Conservation (phyloP, 1,140 invertebrate species). For the Caenorhabditis latens region DNA sequence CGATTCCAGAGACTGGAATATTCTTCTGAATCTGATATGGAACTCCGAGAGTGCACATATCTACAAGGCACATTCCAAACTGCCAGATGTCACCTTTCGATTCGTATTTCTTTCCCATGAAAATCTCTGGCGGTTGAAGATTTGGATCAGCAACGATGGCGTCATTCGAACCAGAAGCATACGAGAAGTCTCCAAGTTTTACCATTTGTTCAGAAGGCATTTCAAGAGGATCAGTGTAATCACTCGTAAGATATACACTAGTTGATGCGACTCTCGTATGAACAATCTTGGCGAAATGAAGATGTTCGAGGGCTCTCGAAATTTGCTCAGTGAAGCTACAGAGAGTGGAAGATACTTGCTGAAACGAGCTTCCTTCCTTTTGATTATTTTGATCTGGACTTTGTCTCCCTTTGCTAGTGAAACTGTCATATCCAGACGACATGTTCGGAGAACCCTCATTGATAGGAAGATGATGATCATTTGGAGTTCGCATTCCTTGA, state of each 20-base stretch:
- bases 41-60: neutral
- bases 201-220: neutral
- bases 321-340: neutral
- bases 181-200: neutral
- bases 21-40: too few species aligned
- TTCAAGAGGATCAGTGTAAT: slow-evolving; percentile 3
- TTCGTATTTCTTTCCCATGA: neutral
- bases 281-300: neutral
- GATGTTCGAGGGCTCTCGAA: neutral
- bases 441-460: neutral
- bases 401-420: neutral
- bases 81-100: slow-evolving; percentile 35
- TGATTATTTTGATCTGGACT: neutral
- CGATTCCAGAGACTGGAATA: neutral
- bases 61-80: slow-evolving; percentile 6
- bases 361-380: neutral
- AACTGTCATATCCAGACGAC: slow-evolving; percentile 11
- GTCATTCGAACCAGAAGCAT: neutral
- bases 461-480: neutral
- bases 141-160: neutral
- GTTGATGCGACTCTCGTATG: neutral
- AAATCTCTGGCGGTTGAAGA: neutral
- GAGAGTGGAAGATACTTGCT: neutral
- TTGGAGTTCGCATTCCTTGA: neutral
- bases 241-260: neutral